Percentiles rank a stretch among this genome's conserved stretches.
These are phyloP conservation scores for Anomalospiza imberbis DNA, from an alignment of 2,797 vertebrate genomes.

Conservation along the genomic window DNA sequence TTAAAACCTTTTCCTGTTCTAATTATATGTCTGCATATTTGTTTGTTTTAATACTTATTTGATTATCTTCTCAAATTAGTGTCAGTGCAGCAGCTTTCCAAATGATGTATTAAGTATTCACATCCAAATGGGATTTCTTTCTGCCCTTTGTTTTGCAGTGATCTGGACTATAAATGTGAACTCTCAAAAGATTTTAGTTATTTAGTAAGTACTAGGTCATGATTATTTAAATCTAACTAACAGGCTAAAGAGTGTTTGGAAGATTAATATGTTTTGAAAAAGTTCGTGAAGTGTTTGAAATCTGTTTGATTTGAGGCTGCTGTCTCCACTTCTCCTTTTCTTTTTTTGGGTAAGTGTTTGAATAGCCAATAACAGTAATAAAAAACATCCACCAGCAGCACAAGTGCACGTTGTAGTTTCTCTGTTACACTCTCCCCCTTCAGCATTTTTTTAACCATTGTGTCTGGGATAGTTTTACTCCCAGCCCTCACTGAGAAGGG, in stretches of 20 bases:
- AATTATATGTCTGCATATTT: conserved; percentile 20
- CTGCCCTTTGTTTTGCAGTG: conserved; percentile 12
- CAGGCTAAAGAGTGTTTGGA: not conserved
- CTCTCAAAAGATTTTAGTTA: not conserved
- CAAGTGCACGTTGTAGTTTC: not conserved
- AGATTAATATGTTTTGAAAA: conserved; percentile 6
- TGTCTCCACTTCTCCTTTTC: not conserved
- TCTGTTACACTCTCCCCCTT: not conserved
- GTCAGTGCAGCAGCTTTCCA: not conserved
- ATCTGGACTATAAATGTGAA: not conserved
- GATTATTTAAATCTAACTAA: conserved; percentile 23
- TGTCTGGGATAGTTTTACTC: not conserved
- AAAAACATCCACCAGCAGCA: rapidly evolving
- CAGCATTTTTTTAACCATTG: not conserved
- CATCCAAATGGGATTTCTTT: conserved; percentile 21
- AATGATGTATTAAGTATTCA: not conserved
- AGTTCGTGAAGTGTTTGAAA: not conserved
- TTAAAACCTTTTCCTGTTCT: not conserved
- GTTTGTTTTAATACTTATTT: conserved; percentile 27
- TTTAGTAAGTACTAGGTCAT: not conserved
- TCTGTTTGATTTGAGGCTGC: not conserved
- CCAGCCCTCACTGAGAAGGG: not conserved
- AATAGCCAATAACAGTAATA: not conserved
- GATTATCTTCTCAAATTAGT: conserved; percentile 27
- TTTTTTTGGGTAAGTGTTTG: not conserved